phyloP scores from a whole-genome alignment of 2,113 vertebrate genomes.

The Plotosus lineatus region DNA sequence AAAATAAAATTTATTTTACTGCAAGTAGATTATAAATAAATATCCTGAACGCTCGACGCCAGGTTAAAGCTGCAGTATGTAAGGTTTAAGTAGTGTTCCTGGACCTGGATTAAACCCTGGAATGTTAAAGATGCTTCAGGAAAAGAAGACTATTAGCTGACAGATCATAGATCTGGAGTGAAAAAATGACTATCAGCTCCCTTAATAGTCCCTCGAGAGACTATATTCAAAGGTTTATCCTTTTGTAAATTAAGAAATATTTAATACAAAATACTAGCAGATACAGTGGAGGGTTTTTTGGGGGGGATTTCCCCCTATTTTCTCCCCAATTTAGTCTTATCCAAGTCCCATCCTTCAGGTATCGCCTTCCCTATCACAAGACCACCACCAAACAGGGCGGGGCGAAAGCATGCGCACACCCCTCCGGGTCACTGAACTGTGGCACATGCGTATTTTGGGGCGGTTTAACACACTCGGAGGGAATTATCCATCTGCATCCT shows the following conservation, averaged over 20 bases:
- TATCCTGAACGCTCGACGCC: background rate
- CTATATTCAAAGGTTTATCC: constrained; percentile 43
- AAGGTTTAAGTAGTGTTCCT: background rate
- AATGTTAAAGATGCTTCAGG: background rate
- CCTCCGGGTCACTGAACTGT: no score
- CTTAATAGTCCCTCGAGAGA: background rate
- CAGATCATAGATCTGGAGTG: background rate
- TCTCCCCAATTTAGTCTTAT: no score
- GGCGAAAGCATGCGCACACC: no score
- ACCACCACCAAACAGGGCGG: no score
- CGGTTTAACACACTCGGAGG: no score
- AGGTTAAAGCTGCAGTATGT: background rate
- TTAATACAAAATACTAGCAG: no score
- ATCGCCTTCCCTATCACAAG: no score
- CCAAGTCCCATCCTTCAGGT: no score
- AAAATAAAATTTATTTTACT: background rate
- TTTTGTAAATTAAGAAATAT: constrained; percentile 52
- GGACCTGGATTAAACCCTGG: background rate
- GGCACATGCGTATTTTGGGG: no score
- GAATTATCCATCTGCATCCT: no score
- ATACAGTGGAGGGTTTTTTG: constrained; percentile 41
- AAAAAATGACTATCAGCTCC: background rate
- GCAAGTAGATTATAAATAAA: background rate
- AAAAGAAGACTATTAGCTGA: background rate
- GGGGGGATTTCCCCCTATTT: no score